These are phyloP conservation scores for Hylomyscus alleni DNA, from an alignment of 2,797 vertebrate genomes.

Conservation along the genomic window DNA sequence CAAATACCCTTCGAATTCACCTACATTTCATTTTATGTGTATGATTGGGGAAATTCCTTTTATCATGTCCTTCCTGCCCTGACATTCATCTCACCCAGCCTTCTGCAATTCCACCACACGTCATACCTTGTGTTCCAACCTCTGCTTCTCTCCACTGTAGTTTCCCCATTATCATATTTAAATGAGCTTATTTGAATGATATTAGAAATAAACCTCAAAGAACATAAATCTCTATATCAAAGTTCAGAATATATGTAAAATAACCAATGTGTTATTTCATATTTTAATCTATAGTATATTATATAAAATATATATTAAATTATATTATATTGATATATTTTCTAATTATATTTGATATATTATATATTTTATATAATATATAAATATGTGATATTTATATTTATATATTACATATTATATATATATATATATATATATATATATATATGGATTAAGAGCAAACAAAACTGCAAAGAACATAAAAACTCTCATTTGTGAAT, in stretches of 20 bases:
- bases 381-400: not conserved
- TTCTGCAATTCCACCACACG: not conserved
- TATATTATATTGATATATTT: not conserved
- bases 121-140: not conserved
- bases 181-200: slow-evolving; percentile 20
- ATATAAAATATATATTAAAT: not conserved
- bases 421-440: not conserved
- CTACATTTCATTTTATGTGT: not conserved
- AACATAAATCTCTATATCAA: not conserved
- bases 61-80: not conserved
- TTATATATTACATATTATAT: too few relatives aligned
- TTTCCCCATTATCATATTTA: not conserved
- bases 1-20: not conserved
- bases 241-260: not conserved
- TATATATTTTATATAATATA: not conserved
- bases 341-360: not conserved
- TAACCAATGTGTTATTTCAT: not conserved
- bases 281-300: not conserved
- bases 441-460: not conserved
- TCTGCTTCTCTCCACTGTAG: not conserved
- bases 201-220: not conserved
- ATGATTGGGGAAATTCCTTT: not conserved
- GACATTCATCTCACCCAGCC: not conserved
- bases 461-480: not conserved
- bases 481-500: not conserved